A percentile compares a stretch with the other conserved stretches of the same genome.
These are phyloP conservation scores for Stegastes partitus DNA, from an alignment of 2,113 vertebrate species.

Conservation along the genomic window DNA sequence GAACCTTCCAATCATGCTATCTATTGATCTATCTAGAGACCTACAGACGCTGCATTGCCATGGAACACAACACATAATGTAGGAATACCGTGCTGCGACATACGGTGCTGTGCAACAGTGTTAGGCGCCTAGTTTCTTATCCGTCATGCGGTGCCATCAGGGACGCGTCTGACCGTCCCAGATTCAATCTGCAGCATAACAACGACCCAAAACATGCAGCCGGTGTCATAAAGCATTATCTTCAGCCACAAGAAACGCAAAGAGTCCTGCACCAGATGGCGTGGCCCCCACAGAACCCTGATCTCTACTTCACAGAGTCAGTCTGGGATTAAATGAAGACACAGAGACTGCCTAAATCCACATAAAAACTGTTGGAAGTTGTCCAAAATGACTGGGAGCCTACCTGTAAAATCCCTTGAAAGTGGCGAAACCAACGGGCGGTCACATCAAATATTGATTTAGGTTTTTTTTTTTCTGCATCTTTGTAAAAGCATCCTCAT, in stretches of 20 bases:
- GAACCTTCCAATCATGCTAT: constrained; percentile 27
- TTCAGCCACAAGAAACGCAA: neutral
- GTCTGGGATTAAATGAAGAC: constrained; percentile 4
- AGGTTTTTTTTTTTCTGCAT: neutral
- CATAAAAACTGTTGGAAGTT: too few relatives aligned
- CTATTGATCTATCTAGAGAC: constrained; percentile 41
- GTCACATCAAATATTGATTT: too few relatives aligned
- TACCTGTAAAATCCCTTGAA: too few relatives aligned
- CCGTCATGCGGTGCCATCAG: neutral
- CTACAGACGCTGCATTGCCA: neutral
- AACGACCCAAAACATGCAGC: neutral
- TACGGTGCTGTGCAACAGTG: neutral
- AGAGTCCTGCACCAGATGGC: constrained; percentile 28
- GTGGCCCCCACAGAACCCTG: neutral
- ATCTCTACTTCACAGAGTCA: constrained; percentile 1
- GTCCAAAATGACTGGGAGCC: too few relatives aligned
- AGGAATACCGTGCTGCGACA: neutral
- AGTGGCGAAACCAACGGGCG: too few relatives aligned
- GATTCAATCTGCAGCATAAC: constrained; percentile 2
- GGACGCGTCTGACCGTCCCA: neutral
- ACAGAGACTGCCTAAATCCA: neutral
- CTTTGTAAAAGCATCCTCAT: neutral
- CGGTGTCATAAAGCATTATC: neutral
- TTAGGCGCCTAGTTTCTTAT: neutral
- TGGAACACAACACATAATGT: neutral